A percentile compares a stretch with the other conserved stretches of the same genome.
phyloP scores from a whole-genome alignment of 2,113 vertebrate species.

The Otus sunia region DNA sequence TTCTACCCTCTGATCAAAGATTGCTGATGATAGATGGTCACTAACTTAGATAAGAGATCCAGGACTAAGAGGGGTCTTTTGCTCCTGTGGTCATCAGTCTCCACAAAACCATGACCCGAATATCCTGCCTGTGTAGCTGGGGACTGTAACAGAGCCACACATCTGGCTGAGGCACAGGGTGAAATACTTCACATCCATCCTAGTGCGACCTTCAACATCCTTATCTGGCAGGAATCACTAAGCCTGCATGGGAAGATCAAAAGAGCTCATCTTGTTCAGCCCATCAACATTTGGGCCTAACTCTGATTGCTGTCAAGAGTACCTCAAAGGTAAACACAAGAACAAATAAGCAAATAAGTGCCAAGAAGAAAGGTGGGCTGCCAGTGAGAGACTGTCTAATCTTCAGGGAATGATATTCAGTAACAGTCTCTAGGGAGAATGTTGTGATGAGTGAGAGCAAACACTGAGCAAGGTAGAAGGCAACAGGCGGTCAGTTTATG shows the following conservation, averaged over 20 bases:
- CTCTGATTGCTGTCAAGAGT: not conserved
- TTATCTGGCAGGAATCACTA: conserved; percentile 27
- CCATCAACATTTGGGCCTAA: not conserved
- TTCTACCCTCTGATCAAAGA: not conserved
- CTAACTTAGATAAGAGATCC: not conserved
- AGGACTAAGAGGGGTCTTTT: not conserved
- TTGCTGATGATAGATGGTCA: not conserved
- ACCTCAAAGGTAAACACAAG: conserved; percentile 36
- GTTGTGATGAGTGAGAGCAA: not conserved
- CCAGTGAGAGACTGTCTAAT: not conserved
- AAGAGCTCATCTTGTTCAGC: not conserved
- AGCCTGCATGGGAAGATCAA: conserved; percentile 27
- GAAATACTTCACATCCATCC: not conserved
- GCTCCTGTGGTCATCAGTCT: not conserved
- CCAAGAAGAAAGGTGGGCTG: not conserved
- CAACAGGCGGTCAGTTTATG: not conserved
- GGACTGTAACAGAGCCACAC: not conserved
- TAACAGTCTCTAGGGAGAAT: not conserved
- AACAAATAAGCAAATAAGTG: not conserved
- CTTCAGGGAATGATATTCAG: not conserved
- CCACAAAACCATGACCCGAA: not conserved
- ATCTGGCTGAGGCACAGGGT: not conserved
- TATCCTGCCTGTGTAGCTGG: not conserved
- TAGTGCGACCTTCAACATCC: not conserved
- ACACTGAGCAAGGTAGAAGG: not conserved